phyloP scores from a whole-genome alignment of 2,797 vertebrate species.

The Pangasius sanitwongsei region DNA sequence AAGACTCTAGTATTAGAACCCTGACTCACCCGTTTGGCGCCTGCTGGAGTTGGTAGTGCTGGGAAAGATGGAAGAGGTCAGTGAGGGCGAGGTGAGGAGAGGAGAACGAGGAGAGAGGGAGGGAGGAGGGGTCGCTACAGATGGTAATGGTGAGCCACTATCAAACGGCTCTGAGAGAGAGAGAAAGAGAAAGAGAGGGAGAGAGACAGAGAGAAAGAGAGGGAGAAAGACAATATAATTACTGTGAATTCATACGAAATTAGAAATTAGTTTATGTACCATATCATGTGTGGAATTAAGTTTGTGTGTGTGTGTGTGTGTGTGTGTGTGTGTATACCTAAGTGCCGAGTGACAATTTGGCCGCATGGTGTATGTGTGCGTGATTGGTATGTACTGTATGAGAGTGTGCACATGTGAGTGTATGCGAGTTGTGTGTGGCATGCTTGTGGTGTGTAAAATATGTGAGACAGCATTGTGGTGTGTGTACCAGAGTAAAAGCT shows the following conservation, averaged over 20 bases:
- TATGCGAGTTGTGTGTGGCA: slow-evolving; percentile 1
- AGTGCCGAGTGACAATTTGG: not conserved
- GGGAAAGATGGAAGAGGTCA: slow-evolving; percentile 53
- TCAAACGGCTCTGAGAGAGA: slow-evolving; percentile 68
- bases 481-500: slow-evolving; percentile 84
- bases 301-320: slow-evolving; percentile 9
- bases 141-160: slow-evolving; percentile 52
- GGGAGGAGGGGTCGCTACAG: slow-evolving; percentile 51
- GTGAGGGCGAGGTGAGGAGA: slow-evolving; percentile 58
- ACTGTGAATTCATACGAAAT: not conserved
- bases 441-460: slow-evolving; percentile 23
- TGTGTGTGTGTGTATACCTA: not conserved
- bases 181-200: slow-evolving; percentile 30
- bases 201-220: slow-evolving; percentile 25
- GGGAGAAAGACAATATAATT: slow-evolving; percentile 10
- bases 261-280: not conserved
- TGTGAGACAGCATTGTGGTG: not conserved
- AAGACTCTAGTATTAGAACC: not conserved
- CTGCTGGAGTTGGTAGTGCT: slow-evolving; percentile 62
- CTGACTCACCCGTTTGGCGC: slow-evolving; percentile 69
- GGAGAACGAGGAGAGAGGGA: slow-evolving; percentile 50
- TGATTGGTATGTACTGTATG: slow-evolving; percentile 15
- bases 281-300: not conserved
- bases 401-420: not conserved
- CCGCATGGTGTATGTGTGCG: not conserved